Evolutionary conservation across 1,140 invertebrate species (phyloP).

Genomic region (Psix sp.): DNA sequence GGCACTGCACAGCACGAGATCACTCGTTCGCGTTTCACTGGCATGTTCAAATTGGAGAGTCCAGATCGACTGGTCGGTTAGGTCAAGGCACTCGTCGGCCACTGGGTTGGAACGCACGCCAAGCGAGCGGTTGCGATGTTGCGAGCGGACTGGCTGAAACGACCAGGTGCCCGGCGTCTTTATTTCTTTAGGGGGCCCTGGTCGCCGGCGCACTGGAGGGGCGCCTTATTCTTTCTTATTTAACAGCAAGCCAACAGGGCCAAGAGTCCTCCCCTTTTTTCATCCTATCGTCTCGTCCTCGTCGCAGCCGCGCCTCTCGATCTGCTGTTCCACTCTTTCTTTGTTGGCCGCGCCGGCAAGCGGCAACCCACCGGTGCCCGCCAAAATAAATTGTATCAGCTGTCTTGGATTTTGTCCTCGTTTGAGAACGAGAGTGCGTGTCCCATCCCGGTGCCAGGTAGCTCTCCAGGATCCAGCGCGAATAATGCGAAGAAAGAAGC

Average conservation of each 20-base stretch:
- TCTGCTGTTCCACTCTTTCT: slow-evolving; percentile 8
- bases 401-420: slow-evolving; percentile 69
- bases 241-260: slow-evolving; percentile 69
- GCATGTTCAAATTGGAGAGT: no score
- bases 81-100: no score
- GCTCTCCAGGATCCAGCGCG: slow-evolving; percentile 8
- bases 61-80: no score
- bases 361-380: slow-evolving; percentile 57
- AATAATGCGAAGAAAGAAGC: slow-evolving; percentile 7
- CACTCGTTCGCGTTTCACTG: no score
- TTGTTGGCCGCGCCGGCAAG: slow-evolving; percentile 29
- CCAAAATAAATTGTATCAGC: slow-evolving; percentile 75
- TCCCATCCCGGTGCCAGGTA: slow-evolving; percentile 53
- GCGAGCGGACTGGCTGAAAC: slow-evolving; percentile 68
- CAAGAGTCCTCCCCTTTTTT: slow-evolving; percentile 55
- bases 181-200: slow-evolving; percentile 71
- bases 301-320: background rate
- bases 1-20: slow-evolving; percentile 1
- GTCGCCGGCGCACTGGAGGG: slow-evolving; percentile 54
- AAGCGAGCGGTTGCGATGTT: slow-evolving; percentile 2
- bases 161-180: slow-evolving; percentile 73
- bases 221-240: slow-evolving; percentile 71
- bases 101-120: background rate
- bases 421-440: slow-evolving; percentile 48
- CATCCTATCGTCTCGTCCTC: slow-evolving; percentile 14